Base-by-base conservation (phyloP, 2,113 vertebrate species). In the Symphodus melops region DNA sequence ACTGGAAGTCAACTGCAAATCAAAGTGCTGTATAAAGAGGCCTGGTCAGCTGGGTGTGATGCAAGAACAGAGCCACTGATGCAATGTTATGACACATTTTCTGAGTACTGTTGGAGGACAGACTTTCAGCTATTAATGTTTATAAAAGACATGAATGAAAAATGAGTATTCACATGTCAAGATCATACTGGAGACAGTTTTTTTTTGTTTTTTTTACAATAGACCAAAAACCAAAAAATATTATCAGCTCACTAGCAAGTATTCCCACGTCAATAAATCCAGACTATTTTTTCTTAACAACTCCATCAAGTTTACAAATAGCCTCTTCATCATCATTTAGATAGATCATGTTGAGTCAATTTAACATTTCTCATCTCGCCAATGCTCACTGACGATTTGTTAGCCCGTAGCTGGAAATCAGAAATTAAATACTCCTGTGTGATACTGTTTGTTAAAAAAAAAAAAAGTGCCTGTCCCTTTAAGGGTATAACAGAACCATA, bases 61-160 rank as follows among this genome's bases (percentile, higher is more conserved):
- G 41, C 9, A 83, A 78, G 20, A 61, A 53, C 61, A 49, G 25
- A 72, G 69, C 23, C 12, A 37, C 60, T 49, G 84, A 68, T 79
- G 72, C 53, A 81, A 68, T 39, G 41, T 17, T 23, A 61, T 28
- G 68, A 69, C 55, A 77, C 48, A 63, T 52, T 76, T 60, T 58
- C 73, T 70, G 53, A 23, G 36, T 25, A 10, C 20, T 56, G 52
- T 12, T 52, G 25, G 20, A 25, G 55, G 23, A 19, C 41, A 5
- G 3, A 49, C 49, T 49, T 49, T 63, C 17, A 77, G 41, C 21
- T 49, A 16, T 48, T 17, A 48, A 48, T 19, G 19, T 49, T 39
- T 21, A 20, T 17, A 59, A 14, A 28, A 42, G 19, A 1, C 14
- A 59, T 12, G 36, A 28, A 13, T 56, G 48, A 51, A 20, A 19